Evolutionary conservation across 2,888 invertebrate species (phyloP), one percentile per base, ranked within the genome.

Genomic region (Pyrgus malvae): DNA sequence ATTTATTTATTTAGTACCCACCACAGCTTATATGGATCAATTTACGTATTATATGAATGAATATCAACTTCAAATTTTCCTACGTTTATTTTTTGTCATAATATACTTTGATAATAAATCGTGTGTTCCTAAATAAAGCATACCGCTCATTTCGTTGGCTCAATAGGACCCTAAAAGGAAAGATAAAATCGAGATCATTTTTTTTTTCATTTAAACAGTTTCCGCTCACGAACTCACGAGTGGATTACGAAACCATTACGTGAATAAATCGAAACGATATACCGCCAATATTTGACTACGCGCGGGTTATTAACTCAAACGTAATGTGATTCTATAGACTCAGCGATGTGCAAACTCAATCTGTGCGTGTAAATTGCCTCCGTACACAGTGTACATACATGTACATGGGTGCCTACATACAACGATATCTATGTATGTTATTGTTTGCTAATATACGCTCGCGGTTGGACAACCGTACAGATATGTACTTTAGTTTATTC

Each of bases 251-350:
- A 40, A n/a, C 19, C 21, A 21, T 49, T 14, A 12, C 38, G 8
- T 12, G 19, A 8, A 14, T 11, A 11, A 0, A 41, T 8, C 31
- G 31, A 23, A 41, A 40, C 1, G 19, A 29, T 12, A 31, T 42
- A 25, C 8, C 31, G 35, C 35, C 35, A 51, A 51, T 51, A 42
- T 51, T 51, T 51, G 45, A 33, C 21, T 46, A 14, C 33, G 45
- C 19, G 21, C 21, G 29, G 23, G 25, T 51, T 44, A 51, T 51
- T 44, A 44, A 42, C 42, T 33, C 50, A 11, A 23, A 50, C 42
- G 41, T 50, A 50, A 51, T 51, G 35, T 25, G 35, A 35, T 51
- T 35, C 42, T 51, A 51, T 51, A 51, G 51, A 51, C 51, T 35
- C 33, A 14, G 42, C 35, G 25, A 42, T 35, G 31, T 33, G 50